A percentile compares a stretch with the other conserved stretches of the same genome.
phyloP scores from a whole-genome alignment of 2,797 vertebrate species.

The Gambelia wislizenii region DNA sequence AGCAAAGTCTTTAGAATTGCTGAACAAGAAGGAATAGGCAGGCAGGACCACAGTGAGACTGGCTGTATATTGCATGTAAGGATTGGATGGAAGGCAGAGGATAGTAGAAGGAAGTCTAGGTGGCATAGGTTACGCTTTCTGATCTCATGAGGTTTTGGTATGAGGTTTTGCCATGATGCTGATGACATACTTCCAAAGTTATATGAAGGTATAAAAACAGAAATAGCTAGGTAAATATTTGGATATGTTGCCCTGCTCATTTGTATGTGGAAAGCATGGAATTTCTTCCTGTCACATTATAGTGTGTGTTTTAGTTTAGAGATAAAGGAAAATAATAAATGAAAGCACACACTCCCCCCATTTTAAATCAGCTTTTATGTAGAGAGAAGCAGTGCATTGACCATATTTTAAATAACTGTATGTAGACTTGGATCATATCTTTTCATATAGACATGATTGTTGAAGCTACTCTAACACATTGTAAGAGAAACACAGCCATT shows the following conservation, averaged over 20 bases:
- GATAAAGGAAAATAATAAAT: neutral
- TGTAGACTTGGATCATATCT: neutral
- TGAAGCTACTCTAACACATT: neutral
- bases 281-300: neutral
- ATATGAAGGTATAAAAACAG: neutral
- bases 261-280: neutral
- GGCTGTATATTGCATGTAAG: neutral
- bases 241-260: neutral
- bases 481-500: conserved; percentile 15
- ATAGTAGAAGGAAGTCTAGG: neutral
- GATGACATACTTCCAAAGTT: neutral
- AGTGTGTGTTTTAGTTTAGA: neutral
- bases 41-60: neutral
- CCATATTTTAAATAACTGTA: no score
- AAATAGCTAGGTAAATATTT: neutral
- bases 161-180: neutral
- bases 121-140: neutral
- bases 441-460: neutral
- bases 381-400: neutral
- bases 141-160: neutral
- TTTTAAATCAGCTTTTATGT: neutral
- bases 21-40: neutral
- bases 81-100: neutral
- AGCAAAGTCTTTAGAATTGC: neutral
- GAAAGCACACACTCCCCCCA: neutral